Base-by-base conservation (phyloP, 2,113 vertebrate genomes). In the Gasterosteus nipponicus region DNA sequence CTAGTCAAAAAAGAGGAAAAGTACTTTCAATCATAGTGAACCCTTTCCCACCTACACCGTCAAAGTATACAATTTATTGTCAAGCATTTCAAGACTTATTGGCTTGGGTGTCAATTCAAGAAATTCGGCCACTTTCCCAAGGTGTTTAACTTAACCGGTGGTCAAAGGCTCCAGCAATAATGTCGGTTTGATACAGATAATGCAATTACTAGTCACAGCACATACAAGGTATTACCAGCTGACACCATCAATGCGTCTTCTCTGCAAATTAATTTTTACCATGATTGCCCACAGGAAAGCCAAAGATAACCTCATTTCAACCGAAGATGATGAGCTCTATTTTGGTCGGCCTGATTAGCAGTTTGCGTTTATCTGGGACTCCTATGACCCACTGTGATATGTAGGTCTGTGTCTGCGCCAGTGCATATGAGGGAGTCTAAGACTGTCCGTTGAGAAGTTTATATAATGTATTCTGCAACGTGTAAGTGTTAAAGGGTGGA, bases 281-380 rank as follows among this genome's bases (percentile, higher is more conserved):
- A 5, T 82, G 51, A 88, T 89, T 87, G 86, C 89, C 86, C 83
- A 81, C 71, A 42, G 84, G 89, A 82, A 70, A 26, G 67, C 76
- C 78, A 87, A 92, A 90, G 87, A 91, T 90, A 91, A 91, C 87
- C 92, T 93, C 87, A 91, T 91, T 92, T 87, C 81, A 88, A 80
- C 89, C 73, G 71, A 78, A 86, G 83, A 88, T 87, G 87, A 91
- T 91, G 85, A 90, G 87, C 83, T 91, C 89, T 87, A 92, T 89
- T 92, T 93, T 77, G 67, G 77, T 89, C 86, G 92, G 79, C 89
- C 91, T 89, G 91, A 93, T 93, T 92, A 87, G 74, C 58, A 49
- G 73, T 87, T 78, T 80, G 78, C 74, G 12, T 88, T 85, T 86
- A 90, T 90, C 85, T 85, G 69, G 83, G 83, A 57, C 89, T 89